Conservation (phyloP, 2,113 vertebrate genomes). For the Zapornia atra region DNA sequence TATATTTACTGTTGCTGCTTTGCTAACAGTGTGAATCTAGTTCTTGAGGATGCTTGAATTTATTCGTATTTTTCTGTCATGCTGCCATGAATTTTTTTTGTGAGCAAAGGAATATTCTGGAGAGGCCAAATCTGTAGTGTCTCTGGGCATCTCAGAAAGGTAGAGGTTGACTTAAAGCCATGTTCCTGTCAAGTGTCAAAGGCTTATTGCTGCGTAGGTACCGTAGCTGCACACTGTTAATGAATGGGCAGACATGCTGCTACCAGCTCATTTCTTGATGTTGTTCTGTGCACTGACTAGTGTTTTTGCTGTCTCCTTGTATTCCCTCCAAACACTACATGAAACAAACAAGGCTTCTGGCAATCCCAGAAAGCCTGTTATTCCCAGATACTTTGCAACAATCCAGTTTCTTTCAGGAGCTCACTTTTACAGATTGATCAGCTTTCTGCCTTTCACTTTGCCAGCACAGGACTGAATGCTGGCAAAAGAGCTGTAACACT, state of each 20-base stretch:
- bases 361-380: neutral
- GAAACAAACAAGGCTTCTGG: neutral
- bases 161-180: neutral
- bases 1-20: neutral
- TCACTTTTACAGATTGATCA: neutral
- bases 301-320: neutral
- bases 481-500: neutral
- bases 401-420: neutral
- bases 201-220: neutral
- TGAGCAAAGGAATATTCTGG: neutral
- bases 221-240: neutral
- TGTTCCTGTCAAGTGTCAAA: neutral
- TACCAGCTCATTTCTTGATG: neutral
- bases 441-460: neutral
- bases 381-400: neutral
- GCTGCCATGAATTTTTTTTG: neutral
- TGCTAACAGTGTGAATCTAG: neutral
- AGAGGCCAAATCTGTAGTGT: neutral
- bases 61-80: neutral
- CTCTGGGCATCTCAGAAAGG: neutral
- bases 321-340: neutral
- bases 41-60: neutral
- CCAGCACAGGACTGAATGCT: neutral
- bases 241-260: accelerated
- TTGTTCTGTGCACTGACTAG: neutral